Evolutionary conservation across 92 coral and sea anemone genomes (phyloP).

Genomic region (Zoanthus solanderi): DNA sequence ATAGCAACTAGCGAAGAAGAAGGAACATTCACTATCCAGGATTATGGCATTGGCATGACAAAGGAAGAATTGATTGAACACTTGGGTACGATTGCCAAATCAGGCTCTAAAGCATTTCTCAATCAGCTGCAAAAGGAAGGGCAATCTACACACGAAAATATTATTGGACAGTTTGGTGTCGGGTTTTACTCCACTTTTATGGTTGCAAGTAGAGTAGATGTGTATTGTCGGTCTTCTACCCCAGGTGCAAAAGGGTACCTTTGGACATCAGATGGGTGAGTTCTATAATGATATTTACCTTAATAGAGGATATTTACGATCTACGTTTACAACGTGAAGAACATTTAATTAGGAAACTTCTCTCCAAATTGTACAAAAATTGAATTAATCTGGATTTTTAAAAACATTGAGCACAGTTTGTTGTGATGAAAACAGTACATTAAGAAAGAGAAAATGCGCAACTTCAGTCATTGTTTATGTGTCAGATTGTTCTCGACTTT

Average conservation of each 20-base stretch:
- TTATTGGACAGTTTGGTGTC: constrained; percentile 99
- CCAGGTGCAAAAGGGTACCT: constrained; percentile 89
- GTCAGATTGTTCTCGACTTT: too few relatives aligned
- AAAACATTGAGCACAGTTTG: too few relatives aligned
- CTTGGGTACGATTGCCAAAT: constrained; percentile 94
- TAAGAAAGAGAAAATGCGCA: too few relatives aligned
- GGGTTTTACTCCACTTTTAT: constrained; percentile 98
- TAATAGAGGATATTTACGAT: too few relatives aligned
- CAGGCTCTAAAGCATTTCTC: constrained; percentile 94
- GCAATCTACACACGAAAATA: constrained; percentile 71
- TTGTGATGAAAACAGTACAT: too few relatives aligned
- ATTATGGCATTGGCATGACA: constrained; percentile 95
- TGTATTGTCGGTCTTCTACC: constrained; percentile 80
- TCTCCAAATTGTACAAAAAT: too few relatives aligned
- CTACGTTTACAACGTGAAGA: too few relatives aligned
- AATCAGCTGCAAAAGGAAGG: constrained; percentile 83
- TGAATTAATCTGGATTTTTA: too few relatives aligned
- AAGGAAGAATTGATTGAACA: constrained; percentile 84
- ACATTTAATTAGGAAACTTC: too few relatives aligned
- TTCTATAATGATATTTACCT: not conserved
- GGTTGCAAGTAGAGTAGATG: constrained; percentile 96
- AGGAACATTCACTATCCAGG: constrained; percentile 89
- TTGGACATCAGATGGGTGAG: constrained; percentile 99
- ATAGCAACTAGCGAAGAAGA: constrained; percentile 87
- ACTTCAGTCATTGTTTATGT: too few relatives aligned